Conservation (phyloP, 2,113 vertebrate genomes). For the Riparia riparia region DNA sequence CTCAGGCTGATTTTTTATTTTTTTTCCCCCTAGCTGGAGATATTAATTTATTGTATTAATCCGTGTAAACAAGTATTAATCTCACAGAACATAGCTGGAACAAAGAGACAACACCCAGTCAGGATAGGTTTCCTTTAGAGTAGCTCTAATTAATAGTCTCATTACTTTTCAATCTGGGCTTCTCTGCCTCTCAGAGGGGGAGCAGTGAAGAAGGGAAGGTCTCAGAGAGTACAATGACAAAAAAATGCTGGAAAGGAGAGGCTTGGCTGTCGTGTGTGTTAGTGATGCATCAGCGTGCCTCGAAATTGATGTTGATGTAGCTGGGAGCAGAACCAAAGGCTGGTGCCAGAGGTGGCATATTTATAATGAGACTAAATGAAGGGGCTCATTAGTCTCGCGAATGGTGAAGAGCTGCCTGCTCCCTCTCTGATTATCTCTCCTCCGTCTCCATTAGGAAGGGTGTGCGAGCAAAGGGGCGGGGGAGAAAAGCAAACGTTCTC, state of each 20-base stretch:
- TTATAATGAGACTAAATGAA: constrained; percentile 72
- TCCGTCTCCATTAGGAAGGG: constrained; percentile 37
- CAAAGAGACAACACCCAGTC: constrained; percentile 38
- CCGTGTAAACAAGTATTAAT: background rate
- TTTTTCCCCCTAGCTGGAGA: background rate
- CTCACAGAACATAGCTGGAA: background rate
- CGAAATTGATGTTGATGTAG: constrained; percentile 71
- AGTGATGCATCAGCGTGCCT: constrained; percentile 65
- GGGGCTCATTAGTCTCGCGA: constrained; percentile 66
- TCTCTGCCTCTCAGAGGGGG: constrained; percentile 48
- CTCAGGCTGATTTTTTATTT: background rate
- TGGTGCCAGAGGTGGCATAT: constrained; percentile 60
- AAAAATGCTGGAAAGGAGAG: constrained; percentile 54
- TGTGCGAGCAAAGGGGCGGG: background rate
- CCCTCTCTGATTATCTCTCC: constrained; percentile 48
- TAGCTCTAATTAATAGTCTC: constrained; percentile 83
- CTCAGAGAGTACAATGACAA: background rate
- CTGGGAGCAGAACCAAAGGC: constrained; percentile 66
- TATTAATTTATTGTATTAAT: background rate
- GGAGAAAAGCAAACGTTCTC: background rate
- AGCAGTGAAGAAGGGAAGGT: constrained; percentile 15
- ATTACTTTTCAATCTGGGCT: constrained; percentile 81
- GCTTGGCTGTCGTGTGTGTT: constrained; percentile 69
- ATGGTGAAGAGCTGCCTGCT: constrained; percentile 62
- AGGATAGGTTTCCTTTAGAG: constrained; percentile 51